Evolutionary conservation across 2,113 vertebrate species (phyloP).

Genomic region (Girardinichthys multiradiatus): DNA sequence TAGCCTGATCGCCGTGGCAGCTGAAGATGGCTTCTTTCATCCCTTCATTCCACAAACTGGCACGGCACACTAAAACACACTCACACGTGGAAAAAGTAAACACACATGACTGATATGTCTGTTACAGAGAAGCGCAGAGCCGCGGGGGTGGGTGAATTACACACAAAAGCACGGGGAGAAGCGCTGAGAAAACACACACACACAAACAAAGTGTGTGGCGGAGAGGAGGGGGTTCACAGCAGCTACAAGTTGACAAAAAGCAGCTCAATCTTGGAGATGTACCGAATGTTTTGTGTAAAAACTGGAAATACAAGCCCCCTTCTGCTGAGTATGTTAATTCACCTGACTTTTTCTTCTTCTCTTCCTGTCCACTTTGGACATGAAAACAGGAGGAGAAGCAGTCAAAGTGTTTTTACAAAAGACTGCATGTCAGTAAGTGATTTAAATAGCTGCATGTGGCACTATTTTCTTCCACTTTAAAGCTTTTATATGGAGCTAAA

Average conservation of each 20-base stretch:
- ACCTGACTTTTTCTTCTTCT: constrained; percentile 1
- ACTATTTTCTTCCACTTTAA: not conserved
- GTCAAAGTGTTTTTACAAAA: not conserved
- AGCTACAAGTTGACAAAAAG: constrained; percentile 41
- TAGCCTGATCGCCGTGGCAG: constrained; percentile 77
- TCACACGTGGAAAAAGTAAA: constrained; percentile 35
- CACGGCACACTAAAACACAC: constrained; percentile 63
- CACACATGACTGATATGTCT: constrained; percentile 45
- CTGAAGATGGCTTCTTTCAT: constrained; percentile 82
- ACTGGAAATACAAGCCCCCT: constrained; percentile 6
- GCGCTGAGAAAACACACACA: constrained; percentile 3
- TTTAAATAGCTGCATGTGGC: constrained; percentile 6
- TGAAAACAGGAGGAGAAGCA: not conserved
- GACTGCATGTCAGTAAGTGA: constrained; percentile 3
- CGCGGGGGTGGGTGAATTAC: constrained; percentile 35
- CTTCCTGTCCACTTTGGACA: not conserved
- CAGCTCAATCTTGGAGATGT: constrained; percentile 38
- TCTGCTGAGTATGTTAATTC: constrained; percentile 9
- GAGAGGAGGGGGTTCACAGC: constrained; percentile 4
- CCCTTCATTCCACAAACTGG: constrained; percentile 76
- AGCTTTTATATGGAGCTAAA: not conserved
- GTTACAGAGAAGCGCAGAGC: constrained; percentile 13
- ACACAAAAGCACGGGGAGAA: constrained; percentile 23
- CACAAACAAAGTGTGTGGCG: constrained; percentile 13
- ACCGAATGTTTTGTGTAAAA: constrained; percentile 17